Conservation (phyloP, 2,113 vertebrate species). For the Psettodes erumei region DNA sequence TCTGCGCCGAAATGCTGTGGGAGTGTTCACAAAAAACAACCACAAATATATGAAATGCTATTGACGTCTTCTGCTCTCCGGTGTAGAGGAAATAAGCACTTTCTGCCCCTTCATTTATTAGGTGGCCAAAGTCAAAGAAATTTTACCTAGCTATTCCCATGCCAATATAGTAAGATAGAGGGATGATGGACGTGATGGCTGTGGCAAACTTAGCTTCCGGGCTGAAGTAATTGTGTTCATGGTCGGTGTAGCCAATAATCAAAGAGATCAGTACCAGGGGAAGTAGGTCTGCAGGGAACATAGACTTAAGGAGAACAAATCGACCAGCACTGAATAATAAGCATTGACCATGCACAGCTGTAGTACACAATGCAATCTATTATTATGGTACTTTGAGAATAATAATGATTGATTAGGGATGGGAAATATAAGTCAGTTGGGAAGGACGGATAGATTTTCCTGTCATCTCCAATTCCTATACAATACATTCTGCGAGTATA, state of each 20-base stretch:
- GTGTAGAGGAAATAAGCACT: neutral
- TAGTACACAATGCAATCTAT: neutral
- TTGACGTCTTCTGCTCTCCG: too few relatives aligned
- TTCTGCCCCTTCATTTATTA: neutral
- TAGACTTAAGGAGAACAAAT: slow-evolving; percentile 74
- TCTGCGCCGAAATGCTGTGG: slow-evolving; percentile 90
- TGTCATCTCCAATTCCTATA: too few relatives aligned
- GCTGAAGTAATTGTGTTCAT: slow-evolving; percentile 77
- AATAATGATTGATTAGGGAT: neutral
- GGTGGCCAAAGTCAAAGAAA: neutral
- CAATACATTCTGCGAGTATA: too few relatives aligned
- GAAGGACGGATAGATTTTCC: neutral
- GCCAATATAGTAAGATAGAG: slow-evolving; percentile 91
- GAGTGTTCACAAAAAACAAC: neutral
- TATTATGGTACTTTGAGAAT: neutral
- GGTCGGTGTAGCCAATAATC: slow-evolving; percentile 85
- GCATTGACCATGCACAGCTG: too few relatives aligned
- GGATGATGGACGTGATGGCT: slow-evolving; percentile 88
- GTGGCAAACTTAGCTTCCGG: slow-evolving; percentile 82
- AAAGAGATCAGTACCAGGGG: slow-evolving; percentile 85
- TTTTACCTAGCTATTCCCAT: slow-evolving; percentile 92
- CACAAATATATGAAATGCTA: neutral
- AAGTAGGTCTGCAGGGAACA: slow-evolving; percentile 82
- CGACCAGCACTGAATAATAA: neutral
- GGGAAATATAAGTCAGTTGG: neutral